Evolutionary conservation across 2,113 vertebrate species (phyloP), one percentile per base, ranked within the genome.

Genomic region (Periophthalmus modestus): DNA sequence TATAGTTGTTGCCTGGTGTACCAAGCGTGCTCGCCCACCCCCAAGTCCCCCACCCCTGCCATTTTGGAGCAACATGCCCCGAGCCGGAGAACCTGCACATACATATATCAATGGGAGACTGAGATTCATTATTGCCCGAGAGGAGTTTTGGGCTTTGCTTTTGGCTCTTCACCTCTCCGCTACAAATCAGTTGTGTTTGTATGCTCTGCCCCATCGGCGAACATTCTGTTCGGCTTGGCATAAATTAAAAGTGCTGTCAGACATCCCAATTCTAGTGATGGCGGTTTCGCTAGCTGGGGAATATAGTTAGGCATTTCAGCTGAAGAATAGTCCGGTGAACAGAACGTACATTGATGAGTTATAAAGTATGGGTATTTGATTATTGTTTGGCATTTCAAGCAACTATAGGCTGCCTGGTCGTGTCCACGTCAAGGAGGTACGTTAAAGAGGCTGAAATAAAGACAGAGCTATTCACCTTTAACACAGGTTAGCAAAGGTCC

Each of bases 1-100:
- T 87, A 89, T 86, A 82, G 81, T 66, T 74, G 48, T n/a, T n/a
- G 39, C 63, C 68, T n/a, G 69, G 54, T 84, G 68, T 69, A 36
- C 34, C 0, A 46, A 61, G 14, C 46, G 16, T 65, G 59, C 73
- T 16, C 23, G 12, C 4, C 57, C 57, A 59, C 57, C 70, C 65
- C 52, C 66, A 47, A 23, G 74, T 76, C 63, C 73, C 76, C 75
- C n/a, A n/a, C n/a, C n/a, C n/a, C n/a, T 74, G 75, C 59, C 19
- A 59, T 59, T 75, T 48, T 67, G 68, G n/a, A 52, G 59, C 68
- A 79, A 68, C 24, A 28, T 13, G 13, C 34, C 23, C 16, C 9
- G 69, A 58, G 70, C 18, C n/a, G n/a, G 54, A 69, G 55, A 46
- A 76, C 48, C 14, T 36, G 36, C 24, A 21, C 18, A 4, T 67